Percentiles rank a stretch among this genome's conserved stretches.
Conservation (phyloP, 1,140 invertebrate species). For the Sinella curviseta region DNA sequence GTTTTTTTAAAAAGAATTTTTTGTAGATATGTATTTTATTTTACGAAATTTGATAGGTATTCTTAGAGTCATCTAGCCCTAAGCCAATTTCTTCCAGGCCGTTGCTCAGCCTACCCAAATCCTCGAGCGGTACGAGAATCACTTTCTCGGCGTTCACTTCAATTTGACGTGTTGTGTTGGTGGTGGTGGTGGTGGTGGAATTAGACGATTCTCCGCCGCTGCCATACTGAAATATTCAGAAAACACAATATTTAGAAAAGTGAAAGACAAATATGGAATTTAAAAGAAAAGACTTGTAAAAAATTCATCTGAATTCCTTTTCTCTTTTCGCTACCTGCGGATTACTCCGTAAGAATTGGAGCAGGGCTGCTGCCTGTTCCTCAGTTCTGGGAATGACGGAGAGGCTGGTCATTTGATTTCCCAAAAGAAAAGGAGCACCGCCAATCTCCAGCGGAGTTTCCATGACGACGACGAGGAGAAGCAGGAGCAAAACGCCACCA, state of each 20-base stretch:
- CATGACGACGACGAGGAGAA: too few species aligned
- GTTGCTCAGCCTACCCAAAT: not conserved
- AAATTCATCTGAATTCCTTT: not conserved
- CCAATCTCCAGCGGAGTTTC: too few species aligned
- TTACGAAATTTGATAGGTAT: conserved; percentile 6
- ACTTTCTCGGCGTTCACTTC: not conserved
- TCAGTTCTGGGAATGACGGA: not conserved
- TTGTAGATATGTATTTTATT: too few species aligned
- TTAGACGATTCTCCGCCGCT: too few species aligned
- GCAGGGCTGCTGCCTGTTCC: not conserved
- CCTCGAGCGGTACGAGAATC: not conserved
- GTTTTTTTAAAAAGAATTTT: too few species aligned
- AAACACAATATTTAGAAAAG: not conserved
- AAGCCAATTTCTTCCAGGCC: not conserved
- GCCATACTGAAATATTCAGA: not conserved
- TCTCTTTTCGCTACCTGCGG: conserved; percentile 8
- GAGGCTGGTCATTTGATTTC: not conserved
- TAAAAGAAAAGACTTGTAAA: too few species aligned
- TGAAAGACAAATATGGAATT: not conserved
- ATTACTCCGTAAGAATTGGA: not conserved
- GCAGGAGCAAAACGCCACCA: too few species aligned
- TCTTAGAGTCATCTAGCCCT: not conserved
- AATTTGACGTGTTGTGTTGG: too few species aligned
- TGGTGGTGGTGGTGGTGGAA: too few species aligned
- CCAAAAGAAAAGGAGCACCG: not conserved